Evolutionary conservation across 2,797 vertebrate species (phyloP).

Genomic region (Corythornis leucogaster): DNA sequence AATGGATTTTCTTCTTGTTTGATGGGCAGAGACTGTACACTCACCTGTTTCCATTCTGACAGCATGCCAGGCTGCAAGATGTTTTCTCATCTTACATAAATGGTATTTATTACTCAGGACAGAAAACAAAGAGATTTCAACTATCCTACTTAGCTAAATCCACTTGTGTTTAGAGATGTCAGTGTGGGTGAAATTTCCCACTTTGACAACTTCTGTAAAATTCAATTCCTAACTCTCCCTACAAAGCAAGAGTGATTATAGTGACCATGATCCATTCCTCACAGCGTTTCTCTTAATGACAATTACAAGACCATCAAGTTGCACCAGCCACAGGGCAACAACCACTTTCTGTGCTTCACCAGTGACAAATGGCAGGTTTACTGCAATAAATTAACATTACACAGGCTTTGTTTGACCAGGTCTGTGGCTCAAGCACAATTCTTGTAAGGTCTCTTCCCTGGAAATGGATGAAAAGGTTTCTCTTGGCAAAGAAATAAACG

Average conservation of each 20-base stretch:
- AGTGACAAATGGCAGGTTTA: neutral
- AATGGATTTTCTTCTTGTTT: neutral
- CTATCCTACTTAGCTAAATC: neutral
- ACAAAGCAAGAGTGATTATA: neutral
- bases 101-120: neutral
- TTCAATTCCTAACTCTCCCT: neutral
- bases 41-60: neutral
- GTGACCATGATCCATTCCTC: neutral
- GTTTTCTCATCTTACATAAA: neutral
- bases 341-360: neutral
- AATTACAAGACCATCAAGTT: neutral
- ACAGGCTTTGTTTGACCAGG: neutral
- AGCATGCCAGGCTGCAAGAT: neutral
- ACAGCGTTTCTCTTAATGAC: neutral
- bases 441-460: neutral
- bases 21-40: neutral
- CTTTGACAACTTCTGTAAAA: neutral
- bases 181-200: neutral
- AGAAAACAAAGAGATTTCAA: neutral
- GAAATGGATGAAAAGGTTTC: neutral
- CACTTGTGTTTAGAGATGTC: neutral
- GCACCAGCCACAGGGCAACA: fast-evolving
- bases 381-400: neutral
- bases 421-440: neutral
- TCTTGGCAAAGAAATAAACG: neutral